phyloP scores from a whole-genome alignment of 1,140 invertebrate genomes.

The Palaemon carinicauda region DNA sequence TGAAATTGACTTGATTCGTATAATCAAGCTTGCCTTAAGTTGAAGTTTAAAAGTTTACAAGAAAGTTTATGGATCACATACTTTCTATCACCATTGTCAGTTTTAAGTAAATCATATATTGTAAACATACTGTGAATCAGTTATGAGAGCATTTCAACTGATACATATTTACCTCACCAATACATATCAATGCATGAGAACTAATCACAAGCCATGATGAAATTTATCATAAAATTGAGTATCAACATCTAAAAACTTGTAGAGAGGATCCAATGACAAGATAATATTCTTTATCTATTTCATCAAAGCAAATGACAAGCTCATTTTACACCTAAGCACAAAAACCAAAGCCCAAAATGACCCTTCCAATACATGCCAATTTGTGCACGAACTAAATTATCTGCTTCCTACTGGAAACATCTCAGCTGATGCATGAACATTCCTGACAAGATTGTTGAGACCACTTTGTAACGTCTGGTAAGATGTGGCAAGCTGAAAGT shows the following conservation, averaged over 20 bases:
- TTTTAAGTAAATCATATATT: neutral
- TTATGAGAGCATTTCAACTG: too few species aligned
- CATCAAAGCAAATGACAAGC: neutral
- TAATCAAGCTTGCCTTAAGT: too few species aligned
- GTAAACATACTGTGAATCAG: neutral
- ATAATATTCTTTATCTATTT: too few species aligned
- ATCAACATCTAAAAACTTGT: too few species aligned
- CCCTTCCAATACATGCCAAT: conserved; percentile 8
- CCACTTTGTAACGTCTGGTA: conserved; percentile 43
- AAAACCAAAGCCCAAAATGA: neutral
- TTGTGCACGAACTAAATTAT: conserved; percentile 22
- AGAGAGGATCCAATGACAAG: too few species aligned
- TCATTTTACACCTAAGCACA: neutral
- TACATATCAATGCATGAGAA: neutral
- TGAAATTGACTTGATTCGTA: too few species aligned
- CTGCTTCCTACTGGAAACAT: conserved; percentile 39
- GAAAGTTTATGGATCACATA: too few species aligned
- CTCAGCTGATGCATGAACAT: conserved; percentile 35
- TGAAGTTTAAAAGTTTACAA: too few species aligned
- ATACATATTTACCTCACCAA: neutral
- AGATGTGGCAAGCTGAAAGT: conserved; percentile 33
- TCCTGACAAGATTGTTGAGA: conserved; percentile 32
- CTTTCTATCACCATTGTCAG: too few species aligned
- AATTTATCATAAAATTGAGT: neutral
- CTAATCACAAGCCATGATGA: neutral